Percentiles rank a stretch among this genome's conserved stretches.
These are phyloP conservation scores for Noctuana brunneofusca DNA, from an alignment of 2,888 invertebrate species.

Conservation along the genomic window DNA sequence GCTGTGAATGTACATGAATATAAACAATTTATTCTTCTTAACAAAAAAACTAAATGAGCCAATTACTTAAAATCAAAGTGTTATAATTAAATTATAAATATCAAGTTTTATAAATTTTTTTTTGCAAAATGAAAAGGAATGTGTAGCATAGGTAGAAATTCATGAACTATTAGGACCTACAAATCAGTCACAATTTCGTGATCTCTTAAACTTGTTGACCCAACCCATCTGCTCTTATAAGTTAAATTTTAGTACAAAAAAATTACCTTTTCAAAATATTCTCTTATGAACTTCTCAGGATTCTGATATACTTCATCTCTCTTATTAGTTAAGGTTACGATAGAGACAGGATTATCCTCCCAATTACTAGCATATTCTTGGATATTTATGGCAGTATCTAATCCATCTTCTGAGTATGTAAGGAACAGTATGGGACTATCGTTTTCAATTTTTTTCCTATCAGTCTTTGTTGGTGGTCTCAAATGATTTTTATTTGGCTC, in stretches of 20 bases:
- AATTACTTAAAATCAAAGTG: too few relatives aligned
- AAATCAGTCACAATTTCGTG: too few relatives aligned
- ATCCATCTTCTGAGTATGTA: constrained; percentile 81
- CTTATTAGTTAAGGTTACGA: constrained; percentile 74
- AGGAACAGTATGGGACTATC: constrained; percentile 71
- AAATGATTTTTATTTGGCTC: constrained; percentile 55
- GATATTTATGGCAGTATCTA: constrained; percentile 71
- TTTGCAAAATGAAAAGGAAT: too few relatives aligned
- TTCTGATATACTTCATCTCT: constrained; percentile 77
- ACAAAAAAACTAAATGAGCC: too few relatives aligned
- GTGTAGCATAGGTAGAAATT: too few relatives aligned
- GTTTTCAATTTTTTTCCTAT: constrained; percentile 50
- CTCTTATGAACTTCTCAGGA: constrained; percentile 80
- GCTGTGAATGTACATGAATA: too few relatives aligned
- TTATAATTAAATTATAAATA: too few relatives aligned
- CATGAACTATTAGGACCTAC: too few relatives aligned
- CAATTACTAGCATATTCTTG: constrained; percentile 73
- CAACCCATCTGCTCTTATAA: too few relatives aligned
- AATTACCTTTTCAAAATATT: constrained; percentile 82
- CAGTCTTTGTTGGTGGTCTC: constrained; percentile 45
- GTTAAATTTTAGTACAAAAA: not conserved
- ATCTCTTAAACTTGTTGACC: too few relatives aligned
- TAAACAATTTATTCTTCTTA: too few relatives aligned
- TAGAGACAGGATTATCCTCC: constrained; percentile 63
- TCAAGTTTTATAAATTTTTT: too few relatives aligned